Evolutionary conservation across 2,888 invertebrate genomes (phyloP).

Genomic region (Criorhina ranunculi): DNA sequence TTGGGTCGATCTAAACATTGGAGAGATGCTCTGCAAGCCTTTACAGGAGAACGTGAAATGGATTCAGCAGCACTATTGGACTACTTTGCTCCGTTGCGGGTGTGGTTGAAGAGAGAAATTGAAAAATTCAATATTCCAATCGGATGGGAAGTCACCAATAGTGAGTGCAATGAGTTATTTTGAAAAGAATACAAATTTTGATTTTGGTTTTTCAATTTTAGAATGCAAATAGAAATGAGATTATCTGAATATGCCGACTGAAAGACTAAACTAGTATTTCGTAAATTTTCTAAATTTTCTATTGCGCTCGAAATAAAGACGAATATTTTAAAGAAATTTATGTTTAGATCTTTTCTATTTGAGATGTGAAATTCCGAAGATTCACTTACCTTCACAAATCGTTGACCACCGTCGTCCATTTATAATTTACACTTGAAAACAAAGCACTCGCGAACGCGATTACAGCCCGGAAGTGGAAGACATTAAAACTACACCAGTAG

Average conservation of each 20-base stretch:
- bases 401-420: no score
- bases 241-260: no score
- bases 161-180: conserved; percentile 77
- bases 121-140: conserved; percentile 87
- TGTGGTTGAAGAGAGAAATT: conserved; percentile 91
- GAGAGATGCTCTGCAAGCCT: conserved; percentile 91
- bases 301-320: conserved; percentile 12
- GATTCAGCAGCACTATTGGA: conserved; percentile 90
- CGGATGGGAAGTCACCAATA: conserved; percentile 86
- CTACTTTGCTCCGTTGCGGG: conserved; percentile 91
- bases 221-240: conserved; percentile 48
- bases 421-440: no score
- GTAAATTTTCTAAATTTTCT: conserved; percentile 43
- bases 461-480: no score
- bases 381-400: no score
- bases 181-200: no score
- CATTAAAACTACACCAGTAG: no score
- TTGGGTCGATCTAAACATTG: conserved; percentile 90
- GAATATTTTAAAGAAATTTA: background rate
- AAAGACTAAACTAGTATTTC: conserved; percentile 22
- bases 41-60: conserved; percentile 92
- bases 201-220: background rate
- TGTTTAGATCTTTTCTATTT: no score
- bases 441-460: no score
- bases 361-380: no score